Evolutionary conservation across 2,888 invertebrate genomes (phyloP).

Genomic region (Drosophila diplacantha): DNA sequence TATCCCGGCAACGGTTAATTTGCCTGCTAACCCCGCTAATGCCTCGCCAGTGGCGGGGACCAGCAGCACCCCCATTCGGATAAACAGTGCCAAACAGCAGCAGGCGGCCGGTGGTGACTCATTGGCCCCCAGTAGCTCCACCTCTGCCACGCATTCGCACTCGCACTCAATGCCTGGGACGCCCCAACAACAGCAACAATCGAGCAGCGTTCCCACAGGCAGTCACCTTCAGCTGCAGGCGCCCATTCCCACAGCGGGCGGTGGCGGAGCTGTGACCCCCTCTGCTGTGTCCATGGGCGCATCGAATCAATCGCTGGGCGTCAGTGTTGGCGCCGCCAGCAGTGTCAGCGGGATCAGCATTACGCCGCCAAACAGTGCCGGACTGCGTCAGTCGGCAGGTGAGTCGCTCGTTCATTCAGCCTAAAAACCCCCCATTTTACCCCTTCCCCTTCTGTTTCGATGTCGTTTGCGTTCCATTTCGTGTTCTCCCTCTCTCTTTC

Average conservation of each 20-base stretch:
- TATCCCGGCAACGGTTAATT: conserved; percentile 34
- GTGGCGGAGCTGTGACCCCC: conserved; percentile 32
- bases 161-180: conserved; percentile 56
- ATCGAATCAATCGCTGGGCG: conserved; percentile 68
- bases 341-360: conserved; percentile 65
- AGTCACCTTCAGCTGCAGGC: conserved; percentile 67
- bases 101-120: conserved; percentile 58
- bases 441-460: conserved; percentile 33
- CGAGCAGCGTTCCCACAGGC: conserved; percentile 67
- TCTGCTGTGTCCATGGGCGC: conserved; percentile 62
- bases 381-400: conserved; percentile 72
- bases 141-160: conserved; percentile 22
- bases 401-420: conserved; percentile 45
- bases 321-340: conserved; percentile 53
- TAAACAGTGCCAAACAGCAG: conserved; percentile 61
- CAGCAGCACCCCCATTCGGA: conserved; percentile 76
- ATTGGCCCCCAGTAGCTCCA: conserved; percentile 39
- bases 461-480: conserved; percentile 47
- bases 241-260: conserved; percentile 35
- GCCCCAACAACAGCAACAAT: conserved; percentile 49
- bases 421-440: neutral
- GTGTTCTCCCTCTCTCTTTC: conserved; percentile 3
- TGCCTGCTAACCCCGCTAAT: conserved; percentile 34
- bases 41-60: conserved; percentile 30
- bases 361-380: conserved; percentile 76